Conservation (phyloP, 2,113 vertebrate species). For the Corapipo altera region DNA sequence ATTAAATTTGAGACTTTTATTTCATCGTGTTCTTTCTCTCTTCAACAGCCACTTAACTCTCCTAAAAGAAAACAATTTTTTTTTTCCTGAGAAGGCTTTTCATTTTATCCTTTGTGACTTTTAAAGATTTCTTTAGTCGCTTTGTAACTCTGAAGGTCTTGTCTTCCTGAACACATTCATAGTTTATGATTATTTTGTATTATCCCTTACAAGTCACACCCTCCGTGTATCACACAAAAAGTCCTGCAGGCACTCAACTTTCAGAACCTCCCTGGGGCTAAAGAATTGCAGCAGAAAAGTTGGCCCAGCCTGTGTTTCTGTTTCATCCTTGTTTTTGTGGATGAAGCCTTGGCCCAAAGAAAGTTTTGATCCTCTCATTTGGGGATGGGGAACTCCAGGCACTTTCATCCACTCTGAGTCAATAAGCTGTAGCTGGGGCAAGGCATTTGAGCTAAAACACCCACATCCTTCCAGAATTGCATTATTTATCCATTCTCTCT, state of each 20-base stretch:
- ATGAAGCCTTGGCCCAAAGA: neutral
- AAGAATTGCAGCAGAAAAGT: neutral
- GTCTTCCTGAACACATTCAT: neutral
- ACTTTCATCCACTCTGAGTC: neutral
- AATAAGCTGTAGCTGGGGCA: neutral
- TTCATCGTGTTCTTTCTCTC: neutral
- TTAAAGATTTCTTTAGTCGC: neutral
- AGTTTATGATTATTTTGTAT: neutral
- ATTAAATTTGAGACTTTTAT: neutral
- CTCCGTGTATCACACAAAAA: neutral
- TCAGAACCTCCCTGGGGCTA: neutral
- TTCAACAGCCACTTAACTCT: neutral
- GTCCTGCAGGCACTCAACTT: neutral
- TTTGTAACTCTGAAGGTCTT: neutral
- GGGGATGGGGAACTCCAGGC: neutral
- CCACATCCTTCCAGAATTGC: neutral
- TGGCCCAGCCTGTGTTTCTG: neutral
- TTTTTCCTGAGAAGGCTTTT: neutral
- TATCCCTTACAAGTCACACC: neutral
- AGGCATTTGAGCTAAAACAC: neutral
- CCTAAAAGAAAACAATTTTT: neutral
- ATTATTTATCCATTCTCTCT: neutral
- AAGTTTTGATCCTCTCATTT: neutral
- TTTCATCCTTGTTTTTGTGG: neutral
- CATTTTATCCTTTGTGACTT: neutral